These are phyloP conservation scores for Desoria tigrina DNA, from an alignment of 2,888 invertebrate species.

Conservation along the genomic window DNA sequence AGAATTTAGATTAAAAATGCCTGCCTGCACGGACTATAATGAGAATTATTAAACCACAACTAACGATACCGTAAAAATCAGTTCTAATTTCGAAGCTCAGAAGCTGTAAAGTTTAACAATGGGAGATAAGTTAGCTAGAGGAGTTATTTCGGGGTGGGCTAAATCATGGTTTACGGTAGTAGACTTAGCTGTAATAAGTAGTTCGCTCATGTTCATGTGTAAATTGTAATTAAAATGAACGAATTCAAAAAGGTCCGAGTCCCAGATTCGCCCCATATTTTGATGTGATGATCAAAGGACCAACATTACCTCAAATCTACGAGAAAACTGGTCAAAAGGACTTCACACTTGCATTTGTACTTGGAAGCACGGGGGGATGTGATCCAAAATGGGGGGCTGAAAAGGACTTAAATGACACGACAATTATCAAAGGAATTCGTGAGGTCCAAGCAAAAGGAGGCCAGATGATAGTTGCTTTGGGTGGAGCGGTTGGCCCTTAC, in stretches of 20 bases:
- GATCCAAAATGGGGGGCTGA: conserved; percentile 51
- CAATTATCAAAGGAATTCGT: conserved; percentile 41
- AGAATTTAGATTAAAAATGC: not conserved
- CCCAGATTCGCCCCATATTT: conserved; percentile 49
- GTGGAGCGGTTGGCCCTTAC: conserved; percentile 50
- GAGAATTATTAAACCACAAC: too few relatives aligned
- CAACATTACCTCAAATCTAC: conserved; percentile 36
- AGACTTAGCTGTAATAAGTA: not conserved
- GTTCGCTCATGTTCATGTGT: not conserved
- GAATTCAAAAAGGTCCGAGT: conserved; percentile 28
- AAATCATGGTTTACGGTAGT: not conserved
- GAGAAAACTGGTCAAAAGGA: conserved; percentile 47
- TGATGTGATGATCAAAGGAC: conserved; percentile 41
- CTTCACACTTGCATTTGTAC: conserved; percentile 48
- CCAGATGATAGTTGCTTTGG: conserved; percentile 49
- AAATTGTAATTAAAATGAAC: not conserved
- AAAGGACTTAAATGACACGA: conserved; percentile 40
- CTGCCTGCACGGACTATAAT: not conserved
- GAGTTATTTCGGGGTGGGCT: too few relatives aligned
- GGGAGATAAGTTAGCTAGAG: too few relatives aligned
- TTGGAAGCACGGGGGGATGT: conserved; percentile 42
- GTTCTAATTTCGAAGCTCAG: too few relatives aligned
- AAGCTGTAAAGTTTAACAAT: too few relatives aligned
- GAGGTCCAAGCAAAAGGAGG: conserved; percentile 46
- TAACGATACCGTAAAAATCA: too few relatives aligned